phyloP scores from a whole-genome alignment of 2,888 invertebrate genomes.

The Apotomis capreana region DNA sequence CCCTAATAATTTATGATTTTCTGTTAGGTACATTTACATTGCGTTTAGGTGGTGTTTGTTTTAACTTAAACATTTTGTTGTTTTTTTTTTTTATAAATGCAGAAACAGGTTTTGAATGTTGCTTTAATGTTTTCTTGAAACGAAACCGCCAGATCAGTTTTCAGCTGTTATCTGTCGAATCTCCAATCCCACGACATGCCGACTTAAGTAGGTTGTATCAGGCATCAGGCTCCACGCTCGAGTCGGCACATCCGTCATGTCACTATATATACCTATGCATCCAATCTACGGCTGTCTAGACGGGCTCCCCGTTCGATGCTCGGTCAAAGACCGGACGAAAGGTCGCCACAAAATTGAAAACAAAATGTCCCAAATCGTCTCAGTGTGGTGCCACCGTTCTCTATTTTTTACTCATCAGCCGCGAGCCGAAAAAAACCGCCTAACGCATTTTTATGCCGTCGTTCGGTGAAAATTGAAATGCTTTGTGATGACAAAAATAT shows the following conservation, averaged over 20 bases:
- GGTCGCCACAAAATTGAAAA: conserved; percentile 74
- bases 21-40: no score
- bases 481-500: conserved; percentile 34
- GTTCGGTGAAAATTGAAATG: conserved; percentile 41
- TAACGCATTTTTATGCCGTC: conserved; percentile 39
- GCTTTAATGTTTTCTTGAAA: no score
- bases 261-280: conserved; percentile 36
- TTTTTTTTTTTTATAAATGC: no score
- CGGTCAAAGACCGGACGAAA: conserved; percentile 77
- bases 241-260: conserved; percentile 11
- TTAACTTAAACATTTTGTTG: no score
- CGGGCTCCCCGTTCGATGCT: conserved; percentile 63
- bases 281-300: conserved; percentile 66
- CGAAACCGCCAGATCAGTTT: neutral
- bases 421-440: conserved; percentile 38
- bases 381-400: conserved; percentile 49
- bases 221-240: conserved; percentile 20
- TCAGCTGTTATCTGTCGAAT: neutral
- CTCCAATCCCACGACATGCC: neutral
- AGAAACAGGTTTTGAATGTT: no score
- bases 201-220: conserved; percentile 10
- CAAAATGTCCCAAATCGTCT: conserved; percentile 61
- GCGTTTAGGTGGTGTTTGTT: no score
- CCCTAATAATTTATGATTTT: no score
- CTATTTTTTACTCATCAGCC: conserved; percentile 48